Conservation (phyloP, 2,888 invertebrate genomes). For the Cheilosia pagana region DNA sequence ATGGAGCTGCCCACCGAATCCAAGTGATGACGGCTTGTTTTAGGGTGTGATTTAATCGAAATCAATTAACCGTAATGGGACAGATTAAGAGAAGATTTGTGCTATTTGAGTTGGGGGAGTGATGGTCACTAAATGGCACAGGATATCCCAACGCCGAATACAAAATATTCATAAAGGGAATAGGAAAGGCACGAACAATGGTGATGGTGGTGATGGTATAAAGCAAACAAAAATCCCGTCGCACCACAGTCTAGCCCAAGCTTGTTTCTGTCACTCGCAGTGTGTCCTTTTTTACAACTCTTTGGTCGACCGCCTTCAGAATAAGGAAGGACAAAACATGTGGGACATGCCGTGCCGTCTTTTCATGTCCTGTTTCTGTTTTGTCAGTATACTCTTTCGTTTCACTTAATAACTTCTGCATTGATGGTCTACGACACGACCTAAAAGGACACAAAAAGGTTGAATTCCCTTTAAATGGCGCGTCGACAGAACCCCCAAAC, state of each 20-base stretch:
- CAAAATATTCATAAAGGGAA: constrained; percentile 54
- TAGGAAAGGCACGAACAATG: constrained; percentile 12
- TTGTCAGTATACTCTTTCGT: constrained; percentile 47
- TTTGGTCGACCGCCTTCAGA: constrained; percentile 18
- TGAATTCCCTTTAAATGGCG: constrained; percentile 30
- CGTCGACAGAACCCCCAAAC: constrained; percentile 12
- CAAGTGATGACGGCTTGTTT: constrained; percentile 73
- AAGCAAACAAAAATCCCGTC: background rate
- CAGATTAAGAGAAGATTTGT: constrained; percentile 81
- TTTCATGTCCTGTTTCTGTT: constrained; percentile 47
- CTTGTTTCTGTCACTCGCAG: constrained; percentile 58
- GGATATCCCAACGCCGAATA: constrained; percentile 44
- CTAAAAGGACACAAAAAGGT: constrained; percentile 58
- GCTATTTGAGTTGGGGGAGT: constrained; percentile 58
- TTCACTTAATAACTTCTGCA: constrained; percentile 68
- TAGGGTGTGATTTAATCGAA: constrained; percentile 83
- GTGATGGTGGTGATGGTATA: background rate
- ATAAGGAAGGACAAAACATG: constrained; percentile 58
- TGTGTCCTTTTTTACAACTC: constrained; percentile 32
- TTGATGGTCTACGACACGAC: constrained; percentile 53
- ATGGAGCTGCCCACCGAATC: constrained; percentile 50
- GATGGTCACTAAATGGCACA: constrained; percentile 67
- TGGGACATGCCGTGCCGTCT: constrained; percentile 57
- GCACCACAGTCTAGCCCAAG: constrained; percentile 37
- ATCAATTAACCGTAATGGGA: constrained; percentile 83